phyloP scores from a whole-genome alignment of 2,888 invertebrate genomes.

The Perizoma affinitatum region DNA sequence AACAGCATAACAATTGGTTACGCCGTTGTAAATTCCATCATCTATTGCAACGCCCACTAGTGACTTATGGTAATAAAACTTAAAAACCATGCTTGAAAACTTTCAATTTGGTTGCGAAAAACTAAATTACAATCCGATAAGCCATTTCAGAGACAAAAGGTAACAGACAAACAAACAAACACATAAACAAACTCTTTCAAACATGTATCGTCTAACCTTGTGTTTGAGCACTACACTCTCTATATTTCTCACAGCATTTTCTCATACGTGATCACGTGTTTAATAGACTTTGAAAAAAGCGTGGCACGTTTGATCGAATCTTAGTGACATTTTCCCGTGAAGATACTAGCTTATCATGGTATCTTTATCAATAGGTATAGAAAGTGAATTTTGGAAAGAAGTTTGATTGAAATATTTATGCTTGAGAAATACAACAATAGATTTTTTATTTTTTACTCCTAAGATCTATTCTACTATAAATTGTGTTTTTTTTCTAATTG shows the following conservation, averaged over 20 bases:
- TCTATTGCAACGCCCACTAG: too few species aligned
- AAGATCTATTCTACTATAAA: background rate
- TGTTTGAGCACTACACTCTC: too few species aligned
- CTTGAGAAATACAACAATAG: too few species aligned
- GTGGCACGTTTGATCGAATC: conserved; percentile 29
- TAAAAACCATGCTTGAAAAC: too few species aligned
- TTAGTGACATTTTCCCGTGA: conserved; percentile 25
- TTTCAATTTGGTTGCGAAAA: too few species aligned
- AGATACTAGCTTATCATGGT: conserved; percentile 24
- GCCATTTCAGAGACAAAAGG: too few species aligned
- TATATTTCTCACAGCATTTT: conserved; percentile 9
- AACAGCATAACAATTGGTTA: too few species aligned
- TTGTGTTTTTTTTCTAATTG: too few species aligned
- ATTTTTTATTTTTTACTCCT: background rate
- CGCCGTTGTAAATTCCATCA: too few species aligned
- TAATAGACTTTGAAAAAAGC: conserved; percentile 23
- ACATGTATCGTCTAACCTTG: conserved; percentile 1
- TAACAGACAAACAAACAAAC: too few species aligned
- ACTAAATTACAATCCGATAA: too few species aligned
- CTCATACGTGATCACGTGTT: conserved; percentile 24
- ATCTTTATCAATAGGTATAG: conserved; percentile 18
- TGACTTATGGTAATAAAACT: too few species aligned
- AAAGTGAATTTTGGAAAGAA: conserved; percentile 20
- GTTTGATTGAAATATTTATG: background rate
- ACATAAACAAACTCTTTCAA: background rate